Base-by-base conservation (phyloP, 2,888 invertebrate species). In the Polymixis lichenea region DNA sequence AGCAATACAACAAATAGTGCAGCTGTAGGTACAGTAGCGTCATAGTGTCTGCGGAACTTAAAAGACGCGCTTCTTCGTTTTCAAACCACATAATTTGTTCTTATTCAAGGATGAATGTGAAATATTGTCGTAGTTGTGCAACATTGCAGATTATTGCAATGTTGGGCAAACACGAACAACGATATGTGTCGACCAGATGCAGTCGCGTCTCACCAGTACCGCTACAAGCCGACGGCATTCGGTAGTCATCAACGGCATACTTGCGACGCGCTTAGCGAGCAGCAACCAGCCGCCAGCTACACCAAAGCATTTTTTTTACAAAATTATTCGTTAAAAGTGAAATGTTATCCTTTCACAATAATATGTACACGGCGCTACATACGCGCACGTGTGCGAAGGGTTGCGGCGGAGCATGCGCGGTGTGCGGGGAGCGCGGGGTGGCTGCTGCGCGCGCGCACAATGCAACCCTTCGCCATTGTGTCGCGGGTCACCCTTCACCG, bases 401-500 rank as follows among this genome's bases (percentile, higher is more conserved):
- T 79, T 85, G 84, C 74, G 72, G 19, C 28, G 69, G 84, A 25
- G 68, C 6, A 77, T 19, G 76, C 69, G 78, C 68, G 75, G 73
- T 61, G 71, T 74, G 80, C 78, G 72, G 79, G 80, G 82, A 51
- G 71, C 56, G 64, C 78, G 84, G 71, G 78, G 58, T n/a, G 75
- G 72, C 80, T 49, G 79, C 62, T 87, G 91, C 91, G 92, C 92
- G 92, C 92, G 91, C 92, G 91, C 91, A 91, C 89, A 87, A 86
- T 86, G 85, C 89, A 90, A 90, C 91, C 92, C 91, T 90, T 90
- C 83, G 80, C 70, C 83, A 76, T 90, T 90, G 90, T 91, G 90
- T 90, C 84, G 80, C 77, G 76, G 61, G 64, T 88, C 91, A 90
- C 92, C 91, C 92, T 91, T 90, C 89, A 87, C 88, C 90, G 90